Conservation (phyloP, 2,113 vertebrate species). For the Loxodonta africana region DNA sequence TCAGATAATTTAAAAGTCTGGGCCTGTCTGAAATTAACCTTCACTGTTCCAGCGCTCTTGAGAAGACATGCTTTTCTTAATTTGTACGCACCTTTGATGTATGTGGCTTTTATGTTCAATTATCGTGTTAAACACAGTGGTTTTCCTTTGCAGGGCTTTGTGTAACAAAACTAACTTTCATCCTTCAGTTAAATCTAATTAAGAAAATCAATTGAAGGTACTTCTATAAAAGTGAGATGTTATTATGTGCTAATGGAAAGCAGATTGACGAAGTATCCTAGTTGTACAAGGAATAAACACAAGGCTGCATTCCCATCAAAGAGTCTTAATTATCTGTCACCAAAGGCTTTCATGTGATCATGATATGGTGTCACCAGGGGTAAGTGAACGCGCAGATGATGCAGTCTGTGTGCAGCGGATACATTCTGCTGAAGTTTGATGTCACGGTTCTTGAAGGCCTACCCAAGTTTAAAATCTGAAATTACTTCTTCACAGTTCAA, state of each 20-base stretch:
- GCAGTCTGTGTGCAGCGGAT: not conserved
- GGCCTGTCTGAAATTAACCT: constrained; percentile 18
- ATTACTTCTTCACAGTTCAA: not conserved
- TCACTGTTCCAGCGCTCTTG: not conserved
- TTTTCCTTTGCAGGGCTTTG: constrained; percentile 41
- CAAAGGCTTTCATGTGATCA: not conserved
- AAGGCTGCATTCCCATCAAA: not conserved
- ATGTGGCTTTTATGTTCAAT: constrained; percentile 31
- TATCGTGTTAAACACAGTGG: not conserved
- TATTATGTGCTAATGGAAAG: constrained; percentile 72
- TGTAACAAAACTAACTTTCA: constrained; percentile 63
- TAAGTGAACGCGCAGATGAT: constrained; percentile 7
- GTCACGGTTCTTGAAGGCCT: not conserved
- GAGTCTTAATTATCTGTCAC: constrained; percentile 3
- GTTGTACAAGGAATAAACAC: not conserved
- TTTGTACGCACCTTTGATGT: constrained; percentile 50
- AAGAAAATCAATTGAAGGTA: constrained; percentile 56
- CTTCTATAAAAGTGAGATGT: constrained; percentile 63
- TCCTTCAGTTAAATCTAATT: constrained; percentile 74
- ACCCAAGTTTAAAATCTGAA: not conserved
- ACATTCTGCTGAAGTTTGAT: not conserved
- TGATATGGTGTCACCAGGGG: not conserved
- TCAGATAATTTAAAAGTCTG: not conserved
- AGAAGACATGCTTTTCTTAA: not conserved
- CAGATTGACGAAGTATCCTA: constrained; percentile 48